Conservation (phyloP, 2,113 vertebrate genomes). For the Xyliphius kryptos region DNA sequence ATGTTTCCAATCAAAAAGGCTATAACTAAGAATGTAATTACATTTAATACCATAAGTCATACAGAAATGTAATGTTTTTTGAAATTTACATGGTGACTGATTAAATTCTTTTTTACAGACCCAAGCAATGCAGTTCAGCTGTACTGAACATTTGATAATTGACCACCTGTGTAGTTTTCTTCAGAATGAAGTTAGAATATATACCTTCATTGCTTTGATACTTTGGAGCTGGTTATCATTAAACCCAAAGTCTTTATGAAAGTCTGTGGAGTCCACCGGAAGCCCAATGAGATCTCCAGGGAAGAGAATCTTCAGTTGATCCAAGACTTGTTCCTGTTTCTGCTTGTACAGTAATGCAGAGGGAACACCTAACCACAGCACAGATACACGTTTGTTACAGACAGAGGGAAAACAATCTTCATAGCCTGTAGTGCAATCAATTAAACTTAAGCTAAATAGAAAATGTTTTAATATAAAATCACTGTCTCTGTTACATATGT, state of each 20-base stretch:
- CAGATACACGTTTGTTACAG: neutral
- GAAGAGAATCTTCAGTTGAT: conserved; percentile 51
- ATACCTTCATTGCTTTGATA: conserved; percentile 45
- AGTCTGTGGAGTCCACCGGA: conserved; percentile 42
- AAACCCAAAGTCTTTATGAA: conserved; percentile 55
- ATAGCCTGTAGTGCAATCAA: too few relatives aligned
- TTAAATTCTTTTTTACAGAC: too few relatives aligned
- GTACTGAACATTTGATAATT: neutral
- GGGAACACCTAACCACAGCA: conserved; percentile 51
- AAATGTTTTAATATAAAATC: too few relatives aligned
- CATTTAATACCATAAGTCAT: too few relatives aligned
- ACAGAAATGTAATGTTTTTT: too few relatives aligned
- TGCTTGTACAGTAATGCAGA: conserved; percentile 57
- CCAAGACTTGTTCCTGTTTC: conserved; percentile 40
- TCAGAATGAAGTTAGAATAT: conserved; percentile 29
- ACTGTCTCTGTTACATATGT: too few relatives aligned
- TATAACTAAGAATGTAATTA: conserved; percentile 16
- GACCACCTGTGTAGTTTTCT: neutral
- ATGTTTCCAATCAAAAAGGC: too few relatives aligned
- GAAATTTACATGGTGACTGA: too few relatives aligned
- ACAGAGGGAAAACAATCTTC: too few relatives aligned
- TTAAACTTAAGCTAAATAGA: too few relatives aligned
- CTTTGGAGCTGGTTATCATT: conserved; percentile 44
- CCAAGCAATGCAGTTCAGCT: neutral
- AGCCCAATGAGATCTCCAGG: conserved; percentile 58